Evolutionary conservation across 2,888 invertebrate species (phyloP).

Genomic region (Agrilus mali): DNA sequence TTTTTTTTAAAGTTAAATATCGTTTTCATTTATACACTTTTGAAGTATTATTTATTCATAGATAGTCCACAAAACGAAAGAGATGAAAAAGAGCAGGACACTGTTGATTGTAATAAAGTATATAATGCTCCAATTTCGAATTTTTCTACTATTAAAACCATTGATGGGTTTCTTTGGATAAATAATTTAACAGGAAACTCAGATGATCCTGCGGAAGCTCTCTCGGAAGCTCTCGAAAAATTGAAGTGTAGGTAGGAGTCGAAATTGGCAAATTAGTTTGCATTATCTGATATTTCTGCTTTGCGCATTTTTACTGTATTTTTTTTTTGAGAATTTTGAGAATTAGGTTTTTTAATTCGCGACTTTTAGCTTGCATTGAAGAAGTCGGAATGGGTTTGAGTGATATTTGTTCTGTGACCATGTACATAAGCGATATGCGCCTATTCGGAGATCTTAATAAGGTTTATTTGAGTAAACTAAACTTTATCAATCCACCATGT

Average conservation of each 20-base stretch:
- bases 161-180: slow-evolving; percentile 75
- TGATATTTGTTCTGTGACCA: slow-evolving; percentile 69
- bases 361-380: slow-evolving; percentile 38
- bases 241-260: slow-evolving; percentile 62
- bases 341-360: too few relatives aligned
- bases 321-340: too few relatives aligned
- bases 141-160: slow-evolving; percentile 17
- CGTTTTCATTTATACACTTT: slow-evolving; percentile 10
- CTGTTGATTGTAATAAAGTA: background rate
- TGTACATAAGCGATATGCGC: slow-evolving; percentile 74
- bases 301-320: background rate
- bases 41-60: background rate
- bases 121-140: background rate
- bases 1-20: too few relatives aligned
- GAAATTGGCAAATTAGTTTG: background rate
- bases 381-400: slow-evolving; percentile 40
- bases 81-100: slow-evolving; percentile 11
- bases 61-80: background rate
- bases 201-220: slow-evolving; percentile 48
- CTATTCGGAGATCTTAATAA: slow-evolving; percentile 67
- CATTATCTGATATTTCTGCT: too few relatives aligned
- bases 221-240: slow-evolving; percentile 59
- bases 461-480: slow-evolving; percentile 61
- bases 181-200: slow-evolving; percentile 67
- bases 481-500: slow-evolving; percentile 70